phyloP scores from a whole-genome alignment of 2,888 invertebrate species.

The Lasiommata megera region DNA sequence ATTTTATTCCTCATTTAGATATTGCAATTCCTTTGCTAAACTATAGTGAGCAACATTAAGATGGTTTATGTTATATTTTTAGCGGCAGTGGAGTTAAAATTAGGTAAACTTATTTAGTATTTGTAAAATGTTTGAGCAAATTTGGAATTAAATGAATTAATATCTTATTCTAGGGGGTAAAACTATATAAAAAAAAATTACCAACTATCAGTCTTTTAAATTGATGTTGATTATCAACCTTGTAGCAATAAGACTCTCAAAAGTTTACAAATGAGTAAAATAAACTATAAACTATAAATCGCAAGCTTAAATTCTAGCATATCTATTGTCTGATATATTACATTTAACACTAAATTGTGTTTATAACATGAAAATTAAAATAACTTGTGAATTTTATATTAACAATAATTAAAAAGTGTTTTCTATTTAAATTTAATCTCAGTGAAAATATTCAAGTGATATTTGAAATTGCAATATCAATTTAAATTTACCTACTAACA shows the following conservation, averaged over 20 bases:
- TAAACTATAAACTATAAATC: slow-evolving; percentile 32
- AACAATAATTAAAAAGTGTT: no score
- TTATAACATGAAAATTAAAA: slow-evolving; percentile 23
- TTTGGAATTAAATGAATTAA: slow-evolving; percentile 72
- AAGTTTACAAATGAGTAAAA: slow-evolving; percentile 70
- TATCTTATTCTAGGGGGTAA: slow-evolving; percentile 79
- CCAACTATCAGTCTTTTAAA: slow-evolving; percentile 83
- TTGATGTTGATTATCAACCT: slow-evolving; percentile 80
- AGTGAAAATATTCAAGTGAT: background rate
- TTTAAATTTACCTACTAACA: background rate
- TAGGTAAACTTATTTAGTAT: slow-evolving; percentile 45
- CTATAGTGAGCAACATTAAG: slow-evolving; percentile 33
- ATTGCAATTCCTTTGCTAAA: slow-evolving; percentile 40
- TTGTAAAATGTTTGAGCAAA: slow-evolving; percentile 71
- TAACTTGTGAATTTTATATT: no score
- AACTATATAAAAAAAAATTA: slow-evolving; percentile 78
- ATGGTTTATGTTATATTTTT: slow-evolving; percentile 29
- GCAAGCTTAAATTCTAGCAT: slow-evolving; percentile 47
- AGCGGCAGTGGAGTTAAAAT: slow-evolving; percentile 58
- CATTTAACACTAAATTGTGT: slow-evolving; percentile 28
- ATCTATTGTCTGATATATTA: slow-evolving; percentile 58
- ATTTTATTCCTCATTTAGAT: slow-evolving; percentile 11
- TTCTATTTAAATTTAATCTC: background rate
- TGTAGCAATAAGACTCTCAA: slow-evolving; percentile 75
- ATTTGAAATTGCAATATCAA: background rate